Evolutionary conservation across 2,797 vertebrate genomes (phyloP).

Genomic region (Selene dorsalis): DNA sequence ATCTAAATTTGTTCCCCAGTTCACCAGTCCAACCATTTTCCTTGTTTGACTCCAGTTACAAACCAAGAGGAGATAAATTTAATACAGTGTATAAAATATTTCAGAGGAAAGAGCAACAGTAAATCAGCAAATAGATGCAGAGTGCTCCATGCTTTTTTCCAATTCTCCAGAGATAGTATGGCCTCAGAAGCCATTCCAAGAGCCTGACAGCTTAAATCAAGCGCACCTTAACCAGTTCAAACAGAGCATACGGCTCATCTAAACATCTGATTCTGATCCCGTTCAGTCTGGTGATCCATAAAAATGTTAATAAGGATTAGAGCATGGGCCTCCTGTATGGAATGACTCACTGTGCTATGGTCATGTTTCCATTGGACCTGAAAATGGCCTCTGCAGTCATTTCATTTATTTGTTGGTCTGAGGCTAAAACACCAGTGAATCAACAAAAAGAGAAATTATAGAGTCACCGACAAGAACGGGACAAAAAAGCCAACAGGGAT

Average conservation of each 20-base stretch:
- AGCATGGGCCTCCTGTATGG: constrained; percentile 68
- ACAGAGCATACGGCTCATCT: constrained; percentile 37
- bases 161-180: constrained; percentile 38
- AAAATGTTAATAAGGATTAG: constrained; percentile 77
- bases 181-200: constrained; percentile 63
- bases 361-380: constrained; percentile 27
- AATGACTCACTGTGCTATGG: constrained; percentile 39
- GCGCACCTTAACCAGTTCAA: constrained; percentile 64
- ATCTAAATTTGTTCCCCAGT: constrained; percentile 41
- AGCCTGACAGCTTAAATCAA: constrained; percentile 66
- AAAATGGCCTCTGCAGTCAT: constrained; percentile 1
- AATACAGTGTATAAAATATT: constrained; percentile 45
- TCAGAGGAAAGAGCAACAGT: constrained; percentile 33
- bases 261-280: constrained; percentile 72
- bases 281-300: constrained; percentile 55
- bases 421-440: background rate
- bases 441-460: background rate
- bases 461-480: background rate
- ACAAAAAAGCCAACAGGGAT: background rate
- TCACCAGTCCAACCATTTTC: constrained; percentile 29
- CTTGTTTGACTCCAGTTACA: constrained; percentile 45
- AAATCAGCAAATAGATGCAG: constrained; percentile 45
- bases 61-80: constrained; percentile 21
- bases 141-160: constrained; percentile 4
- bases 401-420: constrained; percentile 2